These are phyloP conservation scores for Dendroctonus valens DNA, from an alignment of 1,140 invertebrate species.

Conservation along the genomic window DNA sequence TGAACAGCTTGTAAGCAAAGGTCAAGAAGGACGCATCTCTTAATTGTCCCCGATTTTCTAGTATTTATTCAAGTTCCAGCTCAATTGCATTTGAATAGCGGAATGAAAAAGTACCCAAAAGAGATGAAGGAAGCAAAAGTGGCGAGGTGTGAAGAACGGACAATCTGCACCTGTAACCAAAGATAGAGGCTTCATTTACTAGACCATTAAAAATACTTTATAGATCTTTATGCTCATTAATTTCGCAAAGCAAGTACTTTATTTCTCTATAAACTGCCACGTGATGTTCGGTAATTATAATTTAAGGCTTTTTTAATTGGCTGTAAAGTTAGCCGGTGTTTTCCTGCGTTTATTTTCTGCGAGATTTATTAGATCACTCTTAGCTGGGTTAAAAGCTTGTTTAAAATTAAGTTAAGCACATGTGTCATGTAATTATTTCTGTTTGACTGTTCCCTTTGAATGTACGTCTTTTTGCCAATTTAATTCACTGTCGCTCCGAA, in stretches of 20 bases:
- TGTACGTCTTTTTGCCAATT: too few relatives aligned
- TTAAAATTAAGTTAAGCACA: conserved; percentile 35
- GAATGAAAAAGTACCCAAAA: too few relatives aligned
- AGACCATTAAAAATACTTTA: conserved; percentile 26
- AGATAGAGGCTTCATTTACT: conserved; percentile 24
- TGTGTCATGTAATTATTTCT: conserved; percentile 34
- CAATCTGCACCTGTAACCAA: not conserved
- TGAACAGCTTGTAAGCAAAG: too few relatives aligned
- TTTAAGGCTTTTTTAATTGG: conserved; percentile 31
- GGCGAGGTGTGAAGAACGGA: not conserved
- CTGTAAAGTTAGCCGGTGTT: conserved; percentile 26
- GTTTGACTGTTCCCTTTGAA: not conserved
- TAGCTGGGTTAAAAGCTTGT: conserved; percentile 21
- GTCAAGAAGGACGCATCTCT: too few relatives aligned
- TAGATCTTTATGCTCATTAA: conserved; percentile 30
- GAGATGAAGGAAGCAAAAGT: not conserved
- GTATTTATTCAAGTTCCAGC: too few relatives aligned
- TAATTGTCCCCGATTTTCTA: too few relatives aligned
- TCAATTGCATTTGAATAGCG: too few relatives aligned
- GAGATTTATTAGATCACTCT: conserved; percentile 25
- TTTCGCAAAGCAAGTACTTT: conserved; percentile 23
- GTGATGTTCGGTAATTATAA: conserved; percentile 29
- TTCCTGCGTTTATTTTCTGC: conserved; percentile 16
- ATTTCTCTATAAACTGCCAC: conserved; percentile 30
- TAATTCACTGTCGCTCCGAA: too few relatives aligned